phyloP scores from a whole-genome alignment of 2,888 invertebrate genomes.

The Brenthis hecate region DNA sequence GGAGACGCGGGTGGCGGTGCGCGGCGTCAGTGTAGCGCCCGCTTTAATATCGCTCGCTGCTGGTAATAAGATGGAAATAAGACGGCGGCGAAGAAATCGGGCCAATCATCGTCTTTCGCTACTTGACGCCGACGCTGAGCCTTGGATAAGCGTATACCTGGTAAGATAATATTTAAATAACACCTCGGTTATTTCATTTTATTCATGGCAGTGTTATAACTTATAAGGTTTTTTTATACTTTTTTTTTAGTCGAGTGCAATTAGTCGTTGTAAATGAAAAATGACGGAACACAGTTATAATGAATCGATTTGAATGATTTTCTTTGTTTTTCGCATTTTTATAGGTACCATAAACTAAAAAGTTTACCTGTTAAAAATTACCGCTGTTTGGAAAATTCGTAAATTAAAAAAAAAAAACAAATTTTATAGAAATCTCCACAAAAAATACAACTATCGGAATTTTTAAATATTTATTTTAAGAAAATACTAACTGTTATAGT shows the following conservation, averaged over 20 bases:
- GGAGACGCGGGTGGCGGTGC: slow-evolving; percentile 68
- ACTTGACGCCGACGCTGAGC: slow-evolving; percentile 55
- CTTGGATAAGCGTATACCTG: slow-evolving; percentile 41
- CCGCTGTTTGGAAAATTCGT: too few species aligned
- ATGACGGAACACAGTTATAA: too few species aligned
- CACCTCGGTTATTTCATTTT: slow-evolving; percentile 31
- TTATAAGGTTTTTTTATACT: neutral
- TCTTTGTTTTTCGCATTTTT: too few species aligned
- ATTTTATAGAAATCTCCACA: too few species aligned
- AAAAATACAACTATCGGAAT: too few species aligned
- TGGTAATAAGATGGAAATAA: slow-evolving; percentile 82
- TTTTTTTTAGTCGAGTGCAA: neutral
- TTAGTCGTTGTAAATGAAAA: too few species aligned
- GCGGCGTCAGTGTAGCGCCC: slow-evolving; percentile 53
- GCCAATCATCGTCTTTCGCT: slow-evolving; percentile 75
- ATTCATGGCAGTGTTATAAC: slow-evolving; percentile 1
- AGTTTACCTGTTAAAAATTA: too few species aligned
- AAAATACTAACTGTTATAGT: too few species aligned
- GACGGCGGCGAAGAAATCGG: slow-evolving; percentile 73
- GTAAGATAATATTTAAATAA: slow-evolving; percentile 40
- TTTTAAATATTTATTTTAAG: too few species aligned
- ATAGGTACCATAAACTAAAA: too few species aligned
- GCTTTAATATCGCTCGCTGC: slow-evolving; percentile 78
- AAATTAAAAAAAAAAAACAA: too few species aligned
- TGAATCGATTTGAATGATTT: too few species aligned